Evolutionary conservation across 1,140 invertebrate genomes (phyloP), one percentile per base, ranked within the genome.

Genomic region (Drosophila virilis): DNA sequence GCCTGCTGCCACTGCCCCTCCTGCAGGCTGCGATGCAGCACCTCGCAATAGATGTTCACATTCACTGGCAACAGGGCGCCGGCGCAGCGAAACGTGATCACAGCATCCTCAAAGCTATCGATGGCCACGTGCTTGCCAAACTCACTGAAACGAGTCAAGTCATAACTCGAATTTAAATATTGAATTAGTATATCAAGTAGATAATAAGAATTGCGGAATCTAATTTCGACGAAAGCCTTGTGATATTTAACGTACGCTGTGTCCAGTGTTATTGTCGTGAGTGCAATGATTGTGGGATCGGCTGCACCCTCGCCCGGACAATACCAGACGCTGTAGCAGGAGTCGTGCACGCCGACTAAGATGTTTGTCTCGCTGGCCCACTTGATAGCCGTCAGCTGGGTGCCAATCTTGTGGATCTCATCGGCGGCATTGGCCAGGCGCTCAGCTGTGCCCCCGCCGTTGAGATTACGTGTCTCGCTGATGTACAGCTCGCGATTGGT

Each of bases 331-430:
- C 95, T 95, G 17, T 98, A 93, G 77, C 95, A 96, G 0, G 95
- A 94, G 78, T 98, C 97, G 74, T 97, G 94, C 66, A 98, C 95
- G 1, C 96, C 96, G 28, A 96, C 96, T 67, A 98, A 92, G 85
- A 98, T 97, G 91, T 98, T 98, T 2, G 96, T 94, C 64, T 95
- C 95, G 58, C 95, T 95, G 80, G 97, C 97, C 97, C 97, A 98
- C 70, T 93, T 93, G 46, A 98, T 94, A 12, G 95, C 95, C 37
- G 96, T 95, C 2, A 97, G 95, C 94, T 97, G 97, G 17, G 91
- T 93, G 94, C 96, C 96, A 88, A 97, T 94, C 94, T 97, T 96
- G 61, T 95, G 93, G 37, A 94, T 94, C 66, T 94, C 84, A 8
- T 80, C 83, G 6, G 22, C 12, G 61, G 22, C 61, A 51, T 38